Evolutionary conservation across 53 echinoderm and acorn worm species (phyloP).

Genomic region (Arbacia lixula): DNA sequence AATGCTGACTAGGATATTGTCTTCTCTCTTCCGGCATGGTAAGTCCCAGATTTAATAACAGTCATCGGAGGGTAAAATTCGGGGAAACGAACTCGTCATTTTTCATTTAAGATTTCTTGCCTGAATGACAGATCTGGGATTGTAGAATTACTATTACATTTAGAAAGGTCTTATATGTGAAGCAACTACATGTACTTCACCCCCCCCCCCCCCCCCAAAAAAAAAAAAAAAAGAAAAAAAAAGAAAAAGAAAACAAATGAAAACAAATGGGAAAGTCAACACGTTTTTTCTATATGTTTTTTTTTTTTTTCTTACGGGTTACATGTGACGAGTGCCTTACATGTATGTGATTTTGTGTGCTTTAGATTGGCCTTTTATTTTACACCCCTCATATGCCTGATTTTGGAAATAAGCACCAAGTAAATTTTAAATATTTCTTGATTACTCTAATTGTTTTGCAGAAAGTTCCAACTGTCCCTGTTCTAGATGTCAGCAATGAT

Average conservation of each 20-base stretch:
- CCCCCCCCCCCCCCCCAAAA: background rate
- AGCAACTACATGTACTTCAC: too few relatives aligned
- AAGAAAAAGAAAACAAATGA: too few relatives aligned
- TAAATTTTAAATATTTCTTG: slow-evolving; percentile 18
- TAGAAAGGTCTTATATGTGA: slow-evolving; percentile 30
- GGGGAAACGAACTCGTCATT: slow-evolving; percentile 12
- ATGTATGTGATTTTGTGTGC: slow-evolving; percentile 30
- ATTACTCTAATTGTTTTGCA: slow-evolving; percentile 21
- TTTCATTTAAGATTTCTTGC: slow-evolving; percentile 27
- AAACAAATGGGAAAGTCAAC: slow-evolving; percentile 27
- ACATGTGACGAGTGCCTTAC: slow-evolving; percentile 28
- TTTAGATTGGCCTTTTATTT: slow-evolving; percentile 23
- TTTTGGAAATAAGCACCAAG: slow-evolving; percentile 17
- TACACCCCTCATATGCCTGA: background rate
- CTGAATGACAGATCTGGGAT: slow-evolving; percentile 30
- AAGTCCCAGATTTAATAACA: slow-evolving; percentile 13
- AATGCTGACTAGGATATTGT: slow-evolving; percentile 23
- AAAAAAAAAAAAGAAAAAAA: slow-evolving; percentile 7
- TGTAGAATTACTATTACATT: slow-evolving; percentile 14
- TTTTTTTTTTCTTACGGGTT: slow-evolving; percentile 30
- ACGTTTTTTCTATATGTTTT: slow-evolving; percentile 3
- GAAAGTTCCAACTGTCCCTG: slow-evolving; percentile 27
- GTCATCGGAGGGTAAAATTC: slow-evolving; percentile 22
- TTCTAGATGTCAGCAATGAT: slow-evolving; percentile 30
- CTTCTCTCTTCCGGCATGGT: slow-evolving; percentile 27